These are phyloP conservation scores for Protodeltote pygarga DNA, from an alignment of 2,888 invertebrate species.

Conservation along the genomic window DNA sequence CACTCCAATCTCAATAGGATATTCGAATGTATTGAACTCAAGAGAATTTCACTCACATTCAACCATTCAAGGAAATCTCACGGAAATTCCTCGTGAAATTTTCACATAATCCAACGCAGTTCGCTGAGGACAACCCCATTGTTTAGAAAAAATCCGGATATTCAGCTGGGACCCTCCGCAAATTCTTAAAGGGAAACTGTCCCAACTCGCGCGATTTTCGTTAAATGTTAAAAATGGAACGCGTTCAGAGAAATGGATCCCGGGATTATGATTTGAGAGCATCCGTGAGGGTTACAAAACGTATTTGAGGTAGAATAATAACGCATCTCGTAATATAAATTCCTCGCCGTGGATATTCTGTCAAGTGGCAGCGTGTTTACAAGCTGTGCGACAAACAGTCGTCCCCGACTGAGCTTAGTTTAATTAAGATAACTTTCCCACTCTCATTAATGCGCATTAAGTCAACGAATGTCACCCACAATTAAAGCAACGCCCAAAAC, in stretches of 20 bases:
- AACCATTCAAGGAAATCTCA: slow-evolving; percentile 63
- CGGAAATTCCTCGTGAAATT: slow-evolving; percentile 66
- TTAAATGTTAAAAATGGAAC: slow-evolving; percentile 43
- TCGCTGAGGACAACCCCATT: slow-evolving; percentile 56
- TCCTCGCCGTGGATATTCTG: slow-evolving; percentile 17
- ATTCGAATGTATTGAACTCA: slow-evolving; percentile 80
- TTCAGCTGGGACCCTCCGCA: slow-evolving; percentile 53
- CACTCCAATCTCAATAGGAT: slow-evolving; percentile 82
- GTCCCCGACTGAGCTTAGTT: slow-evolving; percentile 57
- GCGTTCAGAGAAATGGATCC: slow-evolving; percentile 25
- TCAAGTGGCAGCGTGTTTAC: slow-evolving; percentile 49
- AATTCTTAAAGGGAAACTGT: slow-evolving; percentile 50
- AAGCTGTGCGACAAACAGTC: slow-evolving; percentile 45
- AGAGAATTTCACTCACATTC: slow-evolving; percentile 75
- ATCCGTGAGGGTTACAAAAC: slow-evolving; percentile 9
- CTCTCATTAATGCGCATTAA: slow-evolving; percentile 60
- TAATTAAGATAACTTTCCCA: slow-evolving; percentile 73
- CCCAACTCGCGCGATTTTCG: slow-evolving; percentile 28
- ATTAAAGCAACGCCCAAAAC: slow-evolving; percentile 53
- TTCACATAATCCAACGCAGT: slow-evolving; percentile 66
- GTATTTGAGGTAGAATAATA: neutral
- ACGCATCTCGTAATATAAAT: neutral
- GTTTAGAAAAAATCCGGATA: slow-evolving; percentile 67
- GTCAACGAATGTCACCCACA: slow-evolving; percentile 58
- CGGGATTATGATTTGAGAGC: slow-evolving; percentile 32